Base-by-base conservation (phyloP, 2,888 invertebrate species). In the Drosophila gaucha region DNA sequence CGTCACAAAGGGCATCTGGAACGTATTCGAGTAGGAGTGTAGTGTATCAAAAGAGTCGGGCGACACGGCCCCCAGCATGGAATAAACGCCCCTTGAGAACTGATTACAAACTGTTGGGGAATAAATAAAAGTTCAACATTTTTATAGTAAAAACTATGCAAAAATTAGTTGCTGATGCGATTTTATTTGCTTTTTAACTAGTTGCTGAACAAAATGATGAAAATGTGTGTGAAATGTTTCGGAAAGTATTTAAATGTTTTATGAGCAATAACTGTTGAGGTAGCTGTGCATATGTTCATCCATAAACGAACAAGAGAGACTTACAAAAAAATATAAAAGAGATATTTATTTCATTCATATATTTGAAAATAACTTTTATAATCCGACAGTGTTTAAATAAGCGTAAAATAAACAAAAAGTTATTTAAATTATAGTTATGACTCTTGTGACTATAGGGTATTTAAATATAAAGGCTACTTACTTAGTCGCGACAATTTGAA, bases 11-110 rank as follows among this genome's bases (percentile, higher is more conserved):
- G 97, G 97, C 96, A 97, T 97, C 93, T 98, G 97, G 91, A 98
- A 98, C 50, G 97, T 97, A 92, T 98, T 97, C 89, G 97, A 96
- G 92, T 97, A 98, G 18, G 97, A 97, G 91, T 97, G 97, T 51
- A 98, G 93, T 5, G 97, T 97, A 92, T 97, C 97, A 91, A 97
- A 98, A n/a, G 97, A 97, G 90, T 97, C 97, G 35, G 97, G 97
- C 52, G 96, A 96, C 41, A 97, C 97, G 9, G 97, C 97, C 6
- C 97, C 97, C 78, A 98, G 92, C 96, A 98, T 96, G 0, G 97
- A 95, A 89, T 95, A 96, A 54, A 98, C 97, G 38, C 97, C 97
- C 71, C 97, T 93, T 43, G 95, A 96, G 91, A 97, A 97, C 91
- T 97, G 97, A 92, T 95, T 96, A 92, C 97, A 97, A 90, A 97